phyloP scores from a whole-genome alignment of 1,140 invertebrate species.

The Leguminivora glycinivorella region DNA sequence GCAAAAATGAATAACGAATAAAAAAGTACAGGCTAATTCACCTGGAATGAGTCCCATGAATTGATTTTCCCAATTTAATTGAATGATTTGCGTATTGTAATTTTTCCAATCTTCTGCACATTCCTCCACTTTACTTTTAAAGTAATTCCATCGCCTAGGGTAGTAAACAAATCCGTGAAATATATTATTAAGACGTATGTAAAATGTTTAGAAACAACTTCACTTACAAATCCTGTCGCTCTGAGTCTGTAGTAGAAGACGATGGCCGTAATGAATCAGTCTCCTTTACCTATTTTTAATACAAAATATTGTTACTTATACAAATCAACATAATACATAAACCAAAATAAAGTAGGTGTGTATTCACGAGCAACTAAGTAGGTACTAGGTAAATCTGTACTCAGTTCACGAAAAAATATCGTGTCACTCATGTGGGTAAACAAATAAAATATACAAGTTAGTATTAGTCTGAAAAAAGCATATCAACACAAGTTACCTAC shows the following conservation, averaged over 20 bases:
- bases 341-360: no score
- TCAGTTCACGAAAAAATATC: no score
- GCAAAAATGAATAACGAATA: no score
- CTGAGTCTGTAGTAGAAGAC: conserved; percentile 27
- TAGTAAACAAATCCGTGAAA: background rate
- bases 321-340: no score
- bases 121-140: conserved; percentile 57
- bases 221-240: conserved; percentile 35
- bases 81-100: conserved; percentile 54
- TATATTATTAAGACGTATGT: background rate
- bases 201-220: background rate
- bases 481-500: background rate
- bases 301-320: background rate
- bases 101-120: conserved; percentile 58
- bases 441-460: no score
- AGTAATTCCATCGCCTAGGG: conserved; percentile 56
- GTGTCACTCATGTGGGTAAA: no score
- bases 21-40: no score
- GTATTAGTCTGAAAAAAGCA: no score
- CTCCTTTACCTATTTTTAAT: conserved; percentile 53
- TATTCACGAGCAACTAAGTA: no score
- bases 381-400: no score
- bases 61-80: conserved; percentile 58
- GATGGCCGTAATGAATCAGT: conserved; percentile 46
- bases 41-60: conserved; percentile 54